phyloP scores from a whole-genome alignment of 2,113 vertebrate genomes.

The Orientallactaga bullata region DNA sequence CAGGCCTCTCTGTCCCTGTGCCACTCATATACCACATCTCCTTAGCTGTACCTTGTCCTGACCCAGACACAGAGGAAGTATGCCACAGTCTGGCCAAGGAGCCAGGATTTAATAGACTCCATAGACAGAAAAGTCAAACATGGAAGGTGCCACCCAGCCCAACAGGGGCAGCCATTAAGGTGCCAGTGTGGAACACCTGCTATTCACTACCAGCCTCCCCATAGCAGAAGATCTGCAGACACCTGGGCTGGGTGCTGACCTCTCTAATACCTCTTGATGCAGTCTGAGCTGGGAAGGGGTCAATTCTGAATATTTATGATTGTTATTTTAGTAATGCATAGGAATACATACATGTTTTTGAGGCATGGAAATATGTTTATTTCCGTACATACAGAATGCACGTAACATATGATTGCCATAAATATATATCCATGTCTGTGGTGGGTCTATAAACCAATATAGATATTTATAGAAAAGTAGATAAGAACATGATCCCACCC shows the following conservation, averaged over 20 bases:
- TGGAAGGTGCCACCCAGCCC: not conserved
- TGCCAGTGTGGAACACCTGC: not conserved
- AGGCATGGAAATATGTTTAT: not conserved
- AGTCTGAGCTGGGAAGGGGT: not conserved
- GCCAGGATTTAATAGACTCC: not conserved
- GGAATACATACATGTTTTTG: not conserved
- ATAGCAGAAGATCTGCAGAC: not conserved
- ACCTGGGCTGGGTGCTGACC: not conserved
- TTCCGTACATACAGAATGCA: not conserved
- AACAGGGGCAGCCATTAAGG: not conserved
- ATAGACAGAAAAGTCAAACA: not conserved
- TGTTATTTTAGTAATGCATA: not conserved
- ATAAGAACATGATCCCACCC: not conserved
- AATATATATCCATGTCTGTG: not conserved
- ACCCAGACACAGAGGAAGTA: not conserved
- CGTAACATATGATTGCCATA: not conserved
- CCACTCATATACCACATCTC: not conserved
- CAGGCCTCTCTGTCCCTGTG: not conserved
- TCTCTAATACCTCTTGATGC: not conserved
- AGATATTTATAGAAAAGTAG: constrained; percentile 1
- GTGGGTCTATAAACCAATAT: not conserved
- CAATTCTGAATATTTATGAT: not conserved
- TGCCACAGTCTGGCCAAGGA: not conserved
- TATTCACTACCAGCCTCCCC: not conserved
- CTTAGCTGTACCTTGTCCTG: not conserved